Conservation (phyloP, 2,113 vertebrate species). For the Sapajus apella region DNA sequence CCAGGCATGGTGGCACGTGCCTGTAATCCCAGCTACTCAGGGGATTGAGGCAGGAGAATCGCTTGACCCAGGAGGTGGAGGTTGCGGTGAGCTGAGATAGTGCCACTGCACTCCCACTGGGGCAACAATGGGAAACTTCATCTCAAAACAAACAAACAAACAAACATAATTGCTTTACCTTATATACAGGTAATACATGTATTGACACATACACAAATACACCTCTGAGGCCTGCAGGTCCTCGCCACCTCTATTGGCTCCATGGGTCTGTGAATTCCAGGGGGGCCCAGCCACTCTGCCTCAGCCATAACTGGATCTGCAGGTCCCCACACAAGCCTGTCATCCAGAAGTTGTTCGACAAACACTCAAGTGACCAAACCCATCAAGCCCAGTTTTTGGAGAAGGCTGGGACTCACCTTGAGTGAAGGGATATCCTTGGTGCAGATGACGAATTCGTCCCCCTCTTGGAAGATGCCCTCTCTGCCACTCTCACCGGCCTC, state of each 20-base stretch:
- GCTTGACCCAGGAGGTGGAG: too few species aligned
- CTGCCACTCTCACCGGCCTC: slow-evolving; percentile 93
- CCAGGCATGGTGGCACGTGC: accelerated
- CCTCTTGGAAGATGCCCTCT: slow-evolving; percentile 93
- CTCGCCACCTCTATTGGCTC: too few species aligned
- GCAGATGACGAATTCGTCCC: slow-evolving; percentile 94
- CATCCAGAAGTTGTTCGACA: accelerated
- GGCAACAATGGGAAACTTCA: too few species aligned
- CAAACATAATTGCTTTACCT: too few species aligned
- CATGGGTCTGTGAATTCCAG: accelerated
- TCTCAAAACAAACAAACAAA: too few species aligned
- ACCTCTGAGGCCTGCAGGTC: accelerated
- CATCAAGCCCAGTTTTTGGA: accelerated
- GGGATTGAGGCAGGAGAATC: too few species aligned
- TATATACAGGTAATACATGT: too few species aligned
- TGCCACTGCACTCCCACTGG: too few species aligned
- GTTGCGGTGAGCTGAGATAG: too few species aligned
- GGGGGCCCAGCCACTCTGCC: neutral
- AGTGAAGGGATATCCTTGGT: slow-evolving; percentile 92
- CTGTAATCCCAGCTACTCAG: too few species aligned
- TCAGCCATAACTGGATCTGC: neutral
- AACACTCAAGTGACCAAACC: neutral
- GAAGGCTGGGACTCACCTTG: slow-evolving; percentile 82
- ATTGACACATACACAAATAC: neutral
- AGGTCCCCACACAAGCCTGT: neutral